phyloP scores from a whole-genome alignment of 2,888 invertebrate species.

The Tetheella fluctuosa region DNA sequence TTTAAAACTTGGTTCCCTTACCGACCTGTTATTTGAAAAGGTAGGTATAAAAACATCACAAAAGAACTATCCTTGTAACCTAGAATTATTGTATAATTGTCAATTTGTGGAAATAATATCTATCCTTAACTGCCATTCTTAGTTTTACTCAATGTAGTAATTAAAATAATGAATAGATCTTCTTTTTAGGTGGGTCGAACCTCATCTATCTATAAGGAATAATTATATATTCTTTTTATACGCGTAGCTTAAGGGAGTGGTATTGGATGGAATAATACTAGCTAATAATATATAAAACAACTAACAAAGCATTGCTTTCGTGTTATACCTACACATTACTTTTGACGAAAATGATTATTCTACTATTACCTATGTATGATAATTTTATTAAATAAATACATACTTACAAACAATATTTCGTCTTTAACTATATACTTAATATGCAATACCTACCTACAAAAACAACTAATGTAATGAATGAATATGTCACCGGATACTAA shows the following conservation, averaged over 20 bases:
- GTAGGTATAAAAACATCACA: not conserved
- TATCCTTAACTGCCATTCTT: not conserved
- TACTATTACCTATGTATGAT: no score
- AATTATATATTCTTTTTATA: not conserved
- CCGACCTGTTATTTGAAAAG: not conserved
- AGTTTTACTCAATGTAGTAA: not conserved
- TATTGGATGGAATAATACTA: not conserved
- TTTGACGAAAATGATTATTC: not conserved
- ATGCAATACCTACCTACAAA: no score
- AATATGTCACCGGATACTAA: no score
- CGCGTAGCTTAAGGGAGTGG: not conserved
- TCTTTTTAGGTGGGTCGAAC: not conserved
- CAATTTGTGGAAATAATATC: not conserved
- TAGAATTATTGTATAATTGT: no score
- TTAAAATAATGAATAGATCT: not conserved
- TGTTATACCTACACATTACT: not conserved
- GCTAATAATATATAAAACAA: not conserved
- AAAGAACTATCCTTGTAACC: no score
- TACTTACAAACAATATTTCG: not conserved
- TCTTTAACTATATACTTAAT: not conserved
- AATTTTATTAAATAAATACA: not conserved
- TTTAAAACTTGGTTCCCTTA: no score
- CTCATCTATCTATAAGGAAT: not conserved
- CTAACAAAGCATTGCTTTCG: conserved; percentile 5
- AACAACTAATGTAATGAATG: no score